Conservation (phyloP, 1,140 invertebrate genomes). For the Bombus confusus region DNA sequence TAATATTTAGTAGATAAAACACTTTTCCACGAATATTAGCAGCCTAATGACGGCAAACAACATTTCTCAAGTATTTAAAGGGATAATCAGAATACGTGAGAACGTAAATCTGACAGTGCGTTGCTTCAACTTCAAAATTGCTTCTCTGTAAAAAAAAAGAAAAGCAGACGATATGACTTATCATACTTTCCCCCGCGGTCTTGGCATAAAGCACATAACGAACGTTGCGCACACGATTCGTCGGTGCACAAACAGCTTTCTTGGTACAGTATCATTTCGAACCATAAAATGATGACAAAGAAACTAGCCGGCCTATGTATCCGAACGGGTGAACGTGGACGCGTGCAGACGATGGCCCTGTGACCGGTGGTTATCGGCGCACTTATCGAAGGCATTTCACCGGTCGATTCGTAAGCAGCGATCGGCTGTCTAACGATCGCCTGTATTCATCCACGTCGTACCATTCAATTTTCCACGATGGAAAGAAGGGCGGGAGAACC, state of each 20-base stretch:
- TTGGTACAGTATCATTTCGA: not conserved
- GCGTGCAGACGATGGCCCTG: conserved; percentile 2
- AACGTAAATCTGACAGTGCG: too few species aligned
- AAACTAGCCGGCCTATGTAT: not conserved
- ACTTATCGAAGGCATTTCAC: conserved; percentile 62
- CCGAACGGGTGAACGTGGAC: not conserved
- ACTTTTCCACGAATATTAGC: too few species aligned
- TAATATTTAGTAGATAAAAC: too few species aligned
- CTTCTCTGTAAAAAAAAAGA: too few species aligned
- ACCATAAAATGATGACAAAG: conserved; percentile 20
- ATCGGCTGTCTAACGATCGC: conserved; percentile 63
- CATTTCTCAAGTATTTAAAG: too few species aligned
- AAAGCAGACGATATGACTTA: too few species aligned
- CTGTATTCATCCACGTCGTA: conserved; percentile 58
- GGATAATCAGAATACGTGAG: too few species aligned
- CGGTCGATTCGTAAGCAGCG: conserved; percentile 53
- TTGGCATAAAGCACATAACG: not conserved
- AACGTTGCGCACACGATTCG: not conserved
- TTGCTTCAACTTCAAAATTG: too few species aligned
- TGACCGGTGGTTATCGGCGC: conserved; percentile 62
- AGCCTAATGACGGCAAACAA: too few species aligned
- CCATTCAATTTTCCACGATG: conserved; percentile 70
- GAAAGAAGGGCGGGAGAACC: conserved; percentile 33
- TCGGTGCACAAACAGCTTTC: not conserved
- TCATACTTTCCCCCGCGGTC: too few species aligned